Conservation (phyloP, 2,888 invertebrate genomes). For the Carcina quercana region DNA sequence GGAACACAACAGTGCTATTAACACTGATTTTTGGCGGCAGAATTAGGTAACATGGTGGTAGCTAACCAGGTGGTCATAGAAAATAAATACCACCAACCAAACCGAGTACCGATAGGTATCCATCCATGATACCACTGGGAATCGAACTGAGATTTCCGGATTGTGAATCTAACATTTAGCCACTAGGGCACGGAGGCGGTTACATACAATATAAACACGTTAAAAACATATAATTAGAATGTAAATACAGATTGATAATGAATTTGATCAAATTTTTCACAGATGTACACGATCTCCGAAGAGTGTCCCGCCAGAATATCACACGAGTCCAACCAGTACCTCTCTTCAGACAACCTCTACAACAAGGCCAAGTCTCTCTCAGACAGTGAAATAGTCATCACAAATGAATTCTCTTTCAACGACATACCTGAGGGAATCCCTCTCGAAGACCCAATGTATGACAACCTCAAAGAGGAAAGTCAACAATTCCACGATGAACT, state of each 20-base stretch:
- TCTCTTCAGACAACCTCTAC: slow-evolving; percentile 47
- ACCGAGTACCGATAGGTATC: no score
- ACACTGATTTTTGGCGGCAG: no score
- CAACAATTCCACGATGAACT: slow-evolving; percentile 5
- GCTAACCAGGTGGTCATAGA: no score
- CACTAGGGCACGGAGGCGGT: no score
- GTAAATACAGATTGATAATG: not conserved
- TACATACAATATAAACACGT: no score
- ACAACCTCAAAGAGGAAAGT: slow-evolving; percentile 33
- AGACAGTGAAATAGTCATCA: slow-evolving; percentile 47
- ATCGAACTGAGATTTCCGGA: no score
- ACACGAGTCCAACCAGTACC: slow-evolving; percentile 36
- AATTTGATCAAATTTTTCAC: slow-evolving; percentile 18
- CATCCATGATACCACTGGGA: no score
- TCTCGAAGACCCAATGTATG: slow-evolving; percentile 54
- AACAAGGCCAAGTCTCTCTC: slow-evolving; percentile 42
- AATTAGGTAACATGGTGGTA: no score
- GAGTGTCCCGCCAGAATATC: slow-evolving; percentile 50
- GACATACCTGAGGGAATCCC: slow-evolving; percentile 60
- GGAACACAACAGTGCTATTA: no score
- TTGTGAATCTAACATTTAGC: no score
- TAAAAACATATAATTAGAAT: no score
- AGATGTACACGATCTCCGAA: slow-evolving; percentile 64
- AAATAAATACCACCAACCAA: no score
- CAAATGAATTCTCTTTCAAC: slow-evolving; percentile 49